Evolutionary conservation across 2,113 vertebrate genomes (phyloP).

Genomic region (Mus pahari): DNA sequence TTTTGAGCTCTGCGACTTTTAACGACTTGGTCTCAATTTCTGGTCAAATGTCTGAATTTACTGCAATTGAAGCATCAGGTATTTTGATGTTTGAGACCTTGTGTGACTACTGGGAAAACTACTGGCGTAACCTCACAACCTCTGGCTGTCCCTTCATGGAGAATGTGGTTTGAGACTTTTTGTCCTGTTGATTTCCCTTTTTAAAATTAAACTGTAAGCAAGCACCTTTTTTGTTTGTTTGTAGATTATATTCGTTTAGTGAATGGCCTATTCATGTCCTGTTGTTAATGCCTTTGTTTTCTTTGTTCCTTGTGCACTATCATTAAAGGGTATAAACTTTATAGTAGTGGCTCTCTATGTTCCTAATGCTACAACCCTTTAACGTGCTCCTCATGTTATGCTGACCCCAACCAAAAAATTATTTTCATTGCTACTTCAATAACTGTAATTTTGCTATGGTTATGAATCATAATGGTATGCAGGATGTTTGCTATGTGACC

Average conservation of each 20-base stretch:
- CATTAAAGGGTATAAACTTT: neutral
- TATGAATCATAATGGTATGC: neutral
- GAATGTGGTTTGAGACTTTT: neutral
- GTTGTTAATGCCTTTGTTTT: neutral
- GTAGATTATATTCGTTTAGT: neutral
- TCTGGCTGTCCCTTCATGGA: too few species aligned
- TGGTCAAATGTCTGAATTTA: too few species aligned
- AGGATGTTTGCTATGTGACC: neutral
- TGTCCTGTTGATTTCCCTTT: neutral
- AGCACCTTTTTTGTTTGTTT: neutral
- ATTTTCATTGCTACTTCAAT: neutral
- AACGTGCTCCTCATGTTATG: neutral
- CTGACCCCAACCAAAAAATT: neutral
- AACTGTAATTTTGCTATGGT: neutral
- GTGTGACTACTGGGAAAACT: too few species aligned
- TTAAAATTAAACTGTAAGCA: neutral
- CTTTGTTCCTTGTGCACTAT: neutral
- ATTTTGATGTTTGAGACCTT: too few species aligned
- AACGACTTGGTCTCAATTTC: too few species aligned
- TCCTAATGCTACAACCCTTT: neutral
- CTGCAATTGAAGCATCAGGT: too few species aligned
- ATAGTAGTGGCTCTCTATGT: neutral
- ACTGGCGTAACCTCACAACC: too few species aligned
- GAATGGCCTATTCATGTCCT: neutral
- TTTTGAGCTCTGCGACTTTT: too few species aligned